Evolutionary conservation across 2,797 vertebrate genomes (phyloP).

Genomic region (Cetoscarus ocellatus): DNA sequence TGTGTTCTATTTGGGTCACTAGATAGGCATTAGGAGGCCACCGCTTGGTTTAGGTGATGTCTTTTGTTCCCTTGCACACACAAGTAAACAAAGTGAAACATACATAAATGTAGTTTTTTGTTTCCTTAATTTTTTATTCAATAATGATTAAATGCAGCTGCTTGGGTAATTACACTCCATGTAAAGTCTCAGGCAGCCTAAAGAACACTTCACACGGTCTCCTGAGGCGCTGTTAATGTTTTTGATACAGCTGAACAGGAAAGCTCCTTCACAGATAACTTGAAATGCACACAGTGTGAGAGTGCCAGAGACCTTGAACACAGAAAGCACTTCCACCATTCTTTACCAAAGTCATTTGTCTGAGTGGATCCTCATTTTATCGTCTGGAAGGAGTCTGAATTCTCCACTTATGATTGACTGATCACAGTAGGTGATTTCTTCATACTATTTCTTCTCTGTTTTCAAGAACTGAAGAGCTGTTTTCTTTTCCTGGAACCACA

Average conservation of each 20-base stretch:
- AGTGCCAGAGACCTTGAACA: conserved; percentile 51
- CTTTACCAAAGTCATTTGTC: conserved; percentile 1
- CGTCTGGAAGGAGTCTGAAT: conserved; percentile 1
- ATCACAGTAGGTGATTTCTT: conserved; percentile 25
- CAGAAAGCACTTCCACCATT: conserved; percentile 14
- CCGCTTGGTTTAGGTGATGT: conserved; percentile 33
- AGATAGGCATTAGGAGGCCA: conserved; percentile 45
- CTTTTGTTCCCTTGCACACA: conserved; percentile 26
- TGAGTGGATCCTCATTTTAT: conserved; percentile 18
- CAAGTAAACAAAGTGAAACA: conserved; percentile 1
- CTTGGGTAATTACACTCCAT: neutral
- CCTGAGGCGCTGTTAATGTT: conserved; percentile 19
- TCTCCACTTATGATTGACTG: conserved; percentile 4
- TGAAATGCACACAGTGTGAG: conserved; percentile 27
- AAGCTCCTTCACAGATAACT: conserved; percentile 38
- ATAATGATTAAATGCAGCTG: neutral
- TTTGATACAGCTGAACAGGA: conserved; percentile 31
- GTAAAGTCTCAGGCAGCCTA: neutral
- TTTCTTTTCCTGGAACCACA: neutral
- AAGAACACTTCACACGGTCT: conserved; percentile 6
- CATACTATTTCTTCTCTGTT: neutral
- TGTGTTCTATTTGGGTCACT: conserved; percentile 66
- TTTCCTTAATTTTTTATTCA: neutral
- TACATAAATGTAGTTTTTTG: neutral
- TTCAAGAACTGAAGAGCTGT: neutral